Percentiles rank a stretch among this genome's conserved stretches.
These are phyloP conservation scores for Bovichtus diacanthus DNA, from an alignment of 2,797 vertebrate genomes.

Conservation along the genomic window DNA sequence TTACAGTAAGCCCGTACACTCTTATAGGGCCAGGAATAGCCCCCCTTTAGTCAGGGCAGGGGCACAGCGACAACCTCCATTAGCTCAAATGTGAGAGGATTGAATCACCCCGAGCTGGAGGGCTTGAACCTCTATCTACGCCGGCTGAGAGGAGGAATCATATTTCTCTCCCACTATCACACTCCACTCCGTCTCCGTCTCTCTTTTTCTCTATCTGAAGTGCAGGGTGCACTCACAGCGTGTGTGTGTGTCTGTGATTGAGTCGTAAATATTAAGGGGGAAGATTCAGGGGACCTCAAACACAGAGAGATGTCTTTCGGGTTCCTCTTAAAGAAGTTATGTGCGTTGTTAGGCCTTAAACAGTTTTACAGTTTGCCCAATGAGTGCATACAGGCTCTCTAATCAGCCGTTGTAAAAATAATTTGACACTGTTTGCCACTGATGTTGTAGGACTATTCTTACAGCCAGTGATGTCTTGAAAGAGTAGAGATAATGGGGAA, in stretches of 20 bases:
- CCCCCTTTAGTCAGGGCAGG: conserved; percentile 65
- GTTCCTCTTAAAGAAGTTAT: conserved; percentile 69
- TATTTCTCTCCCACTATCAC: conserved; percentile 69
- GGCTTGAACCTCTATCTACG: conserved; percentile 71
- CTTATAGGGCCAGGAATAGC: conserved; percentile 75
- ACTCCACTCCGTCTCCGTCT: conserved; percentile 37
- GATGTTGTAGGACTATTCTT: conserved; percentile 66
- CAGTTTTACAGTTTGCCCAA: conserved; percentile 68
- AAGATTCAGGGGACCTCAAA: conserved; percentile 54
- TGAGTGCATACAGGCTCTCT: conserved; percentile 52
- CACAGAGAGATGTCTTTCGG: conserved; percentile 47
- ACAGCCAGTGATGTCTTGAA: conserved; percentile 71
- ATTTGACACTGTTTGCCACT: conserved; percentile 59
- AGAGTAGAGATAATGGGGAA: conserved; percentile 76
- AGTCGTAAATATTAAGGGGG: conserved; percentile 71
- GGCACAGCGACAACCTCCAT: conserved; percentile 72
- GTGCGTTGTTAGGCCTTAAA: conserved; percentile 70
- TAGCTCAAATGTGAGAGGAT: conserved; percentile 75
- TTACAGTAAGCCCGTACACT: conserved; percentile 71
- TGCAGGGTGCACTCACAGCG: conserved; percentile 56
- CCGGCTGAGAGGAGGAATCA: conserved; percentile 71
- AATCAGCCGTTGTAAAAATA: conserved; percentile 58
- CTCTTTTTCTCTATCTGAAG: conserved; percentile 51
- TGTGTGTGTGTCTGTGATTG: conserved; percentile 52
- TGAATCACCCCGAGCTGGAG: conserved; percentile 71